Base-by-base conservation (phyloP, 2,888 invertebrate species). In the Trissolcus brochymenae region DNA sequence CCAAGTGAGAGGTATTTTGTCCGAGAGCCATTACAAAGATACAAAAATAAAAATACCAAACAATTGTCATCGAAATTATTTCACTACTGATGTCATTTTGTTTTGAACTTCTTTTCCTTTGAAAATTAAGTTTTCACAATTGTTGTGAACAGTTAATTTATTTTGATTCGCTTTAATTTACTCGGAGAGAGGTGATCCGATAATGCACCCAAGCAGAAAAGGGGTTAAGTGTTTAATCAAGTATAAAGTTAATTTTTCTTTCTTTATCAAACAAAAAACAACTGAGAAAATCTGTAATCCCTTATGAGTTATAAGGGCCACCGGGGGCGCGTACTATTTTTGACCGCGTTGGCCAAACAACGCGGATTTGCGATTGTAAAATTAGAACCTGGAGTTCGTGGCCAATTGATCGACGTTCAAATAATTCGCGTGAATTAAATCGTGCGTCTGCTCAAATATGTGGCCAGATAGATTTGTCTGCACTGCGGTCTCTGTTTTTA, bases 181-280 rank as follows among this genome's bases (percentile, higher is more conserved):
- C 50, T 35, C 17, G 50, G 43, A 14, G 53, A 57, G 40, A 57
- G 57, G 71, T 64, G 41, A 53, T 49, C 60, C 64, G 74, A 62
- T 68, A 68, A 67, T 53, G 55, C 66, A 60, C 11, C 59, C 21
- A 59, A 68, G 68, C 59, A 25, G 75, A 68, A 75, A 68, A 68
- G 59, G 67, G 75, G 68, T 76, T 64, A 76, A 60, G 55, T 57
- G 70, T 56, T 64, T 49, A 76, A 70, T 70, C 68, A 75, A 59
- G 46, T 70, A 70, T 70, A 43, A 76, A 76, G 75, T 76, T 68
- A 68, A 75, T 64, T 64, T 64, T 64, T 68, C 70, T 76, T 70
- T 70, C 35, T 35, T 35, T 35, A 35, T 35, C 11, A 1, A 35
- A 11, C 9, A 35, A 35, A 35, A 76, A 70, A 70, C 55, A 65